Percentiles rank a stretch among this genome's conserved stretches.
These are phyloP conservation scores for Ophonus ardosiacus DNA, from an alignment of 2,888 invertebrate genomes.

Conservation along the genomic window DNA sequence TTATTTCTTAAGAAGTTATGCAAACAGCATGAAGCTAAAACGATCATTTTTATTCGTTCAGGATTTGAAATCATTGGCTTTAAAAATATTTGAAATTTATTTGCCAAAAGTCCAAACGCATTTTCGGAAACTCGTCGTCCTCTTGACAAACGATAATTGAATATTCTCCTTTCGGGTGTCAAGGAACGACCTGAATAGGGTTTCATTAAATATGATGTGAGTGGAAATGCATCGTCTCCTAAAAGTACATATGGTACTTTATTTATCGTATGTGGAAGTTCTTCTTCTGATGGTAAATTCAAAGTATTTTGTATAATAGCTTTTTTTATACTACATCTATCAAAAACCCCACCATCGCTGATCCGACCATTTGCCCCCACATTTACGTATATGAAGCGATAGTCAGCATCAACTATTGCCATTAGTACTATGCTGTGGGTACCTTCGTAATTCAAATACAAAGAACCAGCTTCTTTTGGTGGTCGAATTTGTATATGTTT, in stretches of 20 bases:
- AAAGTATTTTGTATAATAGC: slow-evolving; percentile 1
- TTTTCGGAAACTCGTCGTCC: slow-evolving; percentile 67
- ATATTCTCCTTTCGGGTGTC: slow-evolving; percentile 64
- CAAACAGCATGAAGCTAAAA: slow-evolving; percentile 27
- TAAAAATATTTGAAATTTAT: slow-evolving; percentile 67
- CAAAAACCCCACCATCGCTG: slow-evolving; percentile 50
- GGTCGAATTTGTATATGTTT: slow-evolving; percentile 65
- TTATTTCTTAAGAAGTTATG: slow-evolving; percentile 40
- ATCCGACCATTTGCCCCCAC: slow-evolving; percentile 27
- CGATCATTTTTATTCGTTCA: slow-evolving; percentile 52
- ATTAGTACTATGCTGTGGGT: slow-evolving; percentile 11
- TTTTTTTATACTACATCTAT: neutral
- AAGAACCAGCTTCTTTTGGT: slow-evolving; percentile 3
- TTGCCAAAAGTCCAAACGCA: slow-evolving; percentile 67
- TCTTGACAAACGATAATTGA: slow-evolving; percentile 66
- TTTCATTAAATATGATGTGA: slow-evolving; percentile 66
- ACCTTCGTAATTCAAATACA: slow-evolving; percentile 40
- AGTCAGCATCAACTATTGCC: slow-evolving; percentile 24
- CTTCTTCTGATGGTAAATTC: neutral
- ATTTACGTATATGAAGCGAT: slow-evolving; percentile 23
- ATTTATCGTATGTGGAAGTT: slow-evolving; percentile 11
- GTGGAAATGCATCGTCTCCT: slow-evolving; percentile 68
- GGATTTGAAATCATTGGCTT: slow-evolving; percentile 57
- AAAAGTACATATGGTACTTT: slow-evolving; percentile 60
- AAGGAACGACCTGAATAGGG: slow-evolving; percentile 55